These are phyloP conservation scores for Pipra filicauda DNA, from an alignment of 2,113 vertebrate genomes.

Conservation along the genomic window DNA sequence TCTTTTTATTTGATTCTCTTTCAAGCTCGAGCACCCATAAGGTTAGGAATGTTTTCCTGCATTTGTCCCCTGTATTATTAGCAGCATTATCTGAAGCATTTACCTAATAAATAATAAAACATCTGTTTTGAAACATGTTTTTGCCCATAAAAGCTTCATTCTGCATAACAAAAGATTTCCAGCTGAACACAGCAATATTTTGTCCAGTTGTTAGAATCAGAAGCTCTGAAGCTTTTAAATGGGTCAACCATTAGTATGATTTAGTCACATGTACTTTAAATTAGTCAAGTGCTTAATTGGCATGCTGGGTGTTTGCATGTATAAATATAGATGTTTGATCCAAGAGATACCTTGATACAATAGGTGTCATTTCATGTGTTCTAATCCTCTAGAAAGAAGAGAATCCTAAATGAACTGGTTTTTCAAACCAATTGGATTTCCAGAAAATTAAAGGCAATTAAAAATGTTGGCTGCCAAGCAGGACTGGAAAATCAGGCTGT, in stretches of 20 bases:
- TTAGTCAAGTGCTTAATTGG: slow-evolving; percentile 39
- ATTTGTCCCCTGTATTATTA: not conserved
- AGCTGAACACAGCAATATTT: not conserved
- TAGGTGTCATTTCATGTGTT: not conserved
- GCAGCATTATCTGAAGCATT: not conserved
- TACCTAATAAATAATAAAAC: not conserved
- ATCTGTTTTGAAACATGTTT: not conserved
- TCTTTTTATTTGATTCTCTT: not conserved
- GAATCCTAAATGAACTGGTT: not conserved
- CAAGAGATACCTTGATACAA: not conserved
- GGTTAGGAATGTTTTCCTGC: not conserved
- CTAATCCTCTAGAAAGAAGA: not conserved
- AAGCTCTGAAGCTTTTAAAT: slow-evolving; percentile 30
- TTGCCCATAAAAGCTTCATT: not conserved
- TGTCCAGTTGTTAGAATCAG: not conserved
- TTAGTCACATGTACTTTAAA: slow-evolving; percentile 30
- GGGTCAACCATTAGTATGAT: not conserved
- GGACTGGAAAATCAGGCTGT: not conserved
- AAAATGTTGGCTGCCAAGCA: not conserved
- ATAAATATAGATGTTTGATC: not conserved
- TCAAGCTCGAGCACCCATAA: not conserved
- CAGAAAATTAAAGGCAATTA: not conserved
- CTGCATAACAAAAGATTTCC: not conserved
- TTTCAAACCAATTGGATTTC: not conserved
- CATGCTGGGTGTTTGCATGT: slow-evolving; percentile 22